Base-by-base conservation (phyloP, 2,797 vertebrate species). In the Epinephelus coioides region DNA sequence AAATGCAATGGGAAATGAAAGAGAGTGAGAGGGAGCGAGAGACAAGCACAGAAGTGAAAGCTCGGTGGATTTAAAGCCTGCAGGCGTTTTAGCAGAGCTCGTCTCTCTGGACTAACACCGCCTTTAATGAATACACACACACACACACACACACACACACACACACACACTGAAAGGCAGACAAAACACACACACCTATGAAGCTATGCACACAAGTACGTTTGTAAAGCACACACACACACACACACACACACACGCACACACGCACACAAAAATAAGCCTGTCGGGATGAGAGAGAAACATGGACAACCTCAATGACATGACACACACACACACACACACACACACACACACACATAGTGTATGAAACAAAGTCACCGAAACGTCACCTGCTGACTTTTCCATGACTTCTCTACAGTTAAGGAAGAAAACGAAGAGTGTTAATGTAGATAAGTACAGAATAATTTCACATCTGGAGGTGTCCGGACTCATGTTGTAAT, bases 41-140 rank as follows among this genome's bases (percentile, higher is more conserved):
- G 47, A 40, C 14, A 0, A 43, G 34, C 19, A 69, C 49, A 78
- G 56, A 61, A 75, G 68, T 13, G 70, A 82, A 86, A 84, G 69
- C 86, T 88, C 82, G 0, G 81, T 71, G 86, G 87, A 83, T 87
- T 89, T 63, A 80, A 34, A 89, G 90, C 90, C 91, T 88, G 88
- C 61, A 86, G 91, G 91, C 91, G 75, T 81, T 90, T 90, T 75
- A 86, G 84, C 76, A 85, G 81, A 86, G 79, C 49, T 69, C 43
- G 72, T 91, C 89, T 89, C 91, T 79, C 66, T 15, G 82, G 87
- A 91, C 84, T 17, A 40, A 76, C 59, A 25, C 60, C 13, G 63
- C 64, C 88, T 91, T 89, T 89, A 86, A 92, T 90, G 85, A 89
- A 85, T 64, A 15, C 72, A 79, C 76, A 76, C 81, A 81, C 62